These are phyloP conservation scores for Hippopotamyrus pictus DNA, from an alignment of 2,797 vertebrate species.

Conservation along the genomic window DNA sequence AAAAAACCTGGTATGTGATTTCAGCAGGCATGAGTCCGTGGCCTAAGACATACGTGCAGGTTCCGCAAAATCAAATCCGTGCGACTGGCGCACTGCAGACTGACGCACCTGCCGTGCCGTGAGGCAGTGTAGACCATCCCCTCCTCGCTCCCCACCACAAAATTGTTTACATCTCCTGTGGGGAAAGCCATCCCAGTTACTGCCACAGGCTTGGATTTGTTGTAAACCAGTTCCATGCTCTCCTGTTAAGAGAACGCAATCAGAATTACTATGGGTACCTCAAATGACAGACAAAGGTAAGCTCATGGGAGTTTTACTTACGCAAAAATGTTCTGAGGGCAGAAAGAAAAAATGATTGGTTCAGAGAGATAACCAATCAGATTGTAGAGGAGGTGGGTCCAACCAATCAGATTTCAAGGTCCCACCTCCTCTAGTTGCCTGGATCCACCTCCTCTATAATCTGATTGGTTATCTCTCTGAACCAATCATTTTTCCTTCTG, in stretches of 20 bases:
- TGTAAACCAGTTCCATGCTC: conserved; percentile 96
- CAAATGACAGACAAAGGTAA: neutral
- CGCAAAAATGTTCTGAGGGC: neutral
- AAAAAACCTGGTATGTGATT: neutral
- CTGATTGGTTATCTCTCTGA: neutral
- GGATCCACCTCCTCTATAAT: neutral
- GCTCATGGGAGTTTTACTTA: neutral
- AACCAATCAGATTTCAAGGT: neutral
- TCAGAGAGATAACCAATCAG: neutral
- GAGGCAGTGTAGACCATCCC: conserved; percentile 96
- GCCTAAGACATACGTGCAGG: neutral
- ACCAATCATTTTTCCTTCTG: neutral
- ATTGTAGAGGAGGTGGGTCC: neutral
- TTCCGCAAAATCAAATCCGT: too few relatives aligned
- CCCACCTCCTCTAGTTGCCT: neutral
- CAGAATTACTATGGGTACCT: neutral
- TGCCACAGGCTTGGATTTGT: conserved; percentile 93
- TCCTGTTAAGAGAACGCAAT: conserved; percentile 60
- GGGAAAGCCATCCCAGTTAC: conserved; percentile 98
- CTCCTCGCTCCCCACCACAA: conserved; percentile 95
- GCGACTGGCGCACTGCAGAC: neutral
- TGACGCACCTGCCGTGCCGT: conserved; percentile 85
- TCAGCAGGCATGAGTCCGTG: neutral
- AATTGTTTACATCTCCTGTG: conserved; percentile 95
- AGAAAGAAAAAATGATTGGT: neutral